A percentile compares a stretch with the other conserved stretches of the same genome.
phyloP scores from a whole-genome alignment of 2,888 invertebrate species.

The Eilema griseolum region DNA sequence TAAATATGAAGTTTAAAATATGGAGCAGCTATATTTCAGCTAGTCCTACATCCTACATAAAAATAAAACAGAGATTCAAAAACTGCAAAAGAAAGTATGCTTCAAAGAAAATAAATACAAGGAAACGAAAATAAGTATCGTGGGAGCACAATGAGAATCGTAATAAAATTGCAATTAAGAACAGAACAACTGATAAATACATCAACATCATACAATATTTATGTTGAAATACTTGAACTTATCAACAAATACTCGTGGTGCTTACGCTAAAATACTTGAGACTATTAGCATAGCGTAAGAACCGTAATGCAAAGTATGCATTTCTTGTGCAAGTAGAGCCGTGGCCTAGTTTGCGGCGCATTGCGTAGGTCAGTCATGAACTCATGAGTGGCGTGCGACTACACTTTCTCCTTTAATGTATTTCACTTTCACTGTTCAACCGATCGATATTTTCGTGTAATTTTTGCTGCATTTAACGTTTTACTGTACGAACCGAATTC shows the following conservation, averaged over 20 bases:
- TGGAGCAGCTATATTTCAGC: too few species aligned
- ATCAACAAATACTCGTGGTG: conserved; percentile 43
- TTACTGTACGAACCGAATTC: neutral
- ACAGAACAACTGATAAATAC: neutral
- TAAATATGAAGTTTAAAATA: too few species aligned
- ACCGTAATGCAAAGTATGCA: conserved; percentile 60
- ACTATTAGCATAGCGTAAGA: conserved; percentile 37
- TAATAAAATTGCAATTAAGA: neutral
- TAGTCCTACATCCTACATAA: too few species aligned
- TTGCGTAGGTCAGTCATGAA: conserved; percentile 81
- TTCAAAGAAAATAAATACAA: neutral
- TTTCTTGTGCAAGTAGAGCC: conserved; percentile 68
- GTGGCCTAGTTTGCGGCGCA: conserved; percentile 74
- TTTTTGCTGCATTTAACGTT: conserved; percentile 30
- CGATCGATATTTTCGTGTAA: conserved; percentile 46
- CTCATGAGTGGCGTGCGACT: conserved; percentile 55
- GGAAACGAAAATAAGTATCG: neutral
- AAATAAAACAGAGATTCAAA: neutral
- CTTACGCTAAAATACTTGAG: conserved; percentile 44
- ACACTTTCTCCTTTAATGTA: conserved; percentile 74
- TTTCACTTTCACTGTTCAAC: conserved; percentile 74
- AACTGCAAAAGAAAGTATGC: neutral
- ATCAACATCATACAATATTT: neutral
- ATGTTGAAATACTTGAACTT: conserved; percentile 33
- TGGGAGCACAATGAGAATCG: neutral